These are phyloP conservation scores for Alsophila aescularia DNA, from an alignment of 2,888 invertebrate genomes.

Conservation along the genomic window DNA sequence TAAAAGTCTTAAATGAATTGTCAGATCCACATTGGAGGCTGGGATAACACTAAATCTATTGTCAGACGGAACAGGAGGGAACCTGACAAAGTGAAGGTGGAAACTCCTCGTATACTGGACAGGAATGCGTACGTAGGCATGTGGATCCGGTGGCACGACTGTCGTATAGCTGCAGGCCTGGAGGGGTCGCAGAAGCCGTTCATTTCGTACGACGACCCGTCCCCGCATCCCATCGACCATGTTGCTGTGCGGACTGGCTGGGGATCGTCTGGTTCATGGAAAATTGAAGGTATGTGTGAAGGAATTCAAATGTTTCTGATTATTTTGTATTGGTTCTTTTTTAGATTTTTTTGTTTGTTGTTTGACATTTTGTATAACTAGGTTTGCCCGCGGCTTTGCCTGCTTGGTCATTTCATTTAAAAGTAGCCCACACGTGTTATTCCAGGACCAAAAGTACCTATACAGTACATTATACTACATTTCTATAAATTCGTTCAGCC, in stretches of 20 bases:
- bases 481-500: too few relatives aligned
- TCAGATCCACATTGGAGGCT: conserved; percentile 90
- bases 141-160: conserved; percentile 88
- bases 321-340: too few relatives aligned
- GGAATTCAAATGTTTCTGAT: too few relatives aligned
- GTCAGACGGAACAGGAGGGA: conserved; percentile 88
- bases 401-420: too few relatives aligned
- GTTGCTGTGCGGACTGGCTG: conserved; percentile 89
- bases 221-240: conserved; percentile 81
- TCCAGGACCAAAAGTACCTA: too few relatives aligned
- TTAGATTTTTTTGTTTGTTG: too few relatives aligned
- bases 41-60: conserved; percentile 89
- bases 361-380: too few relatives aligned
- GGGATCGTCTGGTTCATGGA: conserved; percentile 89
- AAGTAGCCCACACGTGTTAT: too few relatives aligned
- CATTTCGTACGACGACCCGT: conserved; percentile 85
- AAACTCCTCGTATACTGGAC: conserved; percentile 86
- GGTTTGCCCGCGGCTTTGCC: too few relatives aligned
- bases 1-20: neutral
- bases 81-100: conserved; percentile 85
- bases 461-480: too few relatives aligned
- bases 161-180: conserved; percentile 82
- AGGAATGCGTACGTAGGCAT: conserved; percentile 87
- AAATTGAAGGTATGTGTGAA: conserved; percentile 87
- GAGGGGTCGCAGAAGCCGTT: conserved; percentile 86